Percentiles rank a stretch among this genome's conserved stretches.
Evolutionary conservation across 2,888 invertebrate species (phyloP).

Genomic region (Prenolepis imparis): DNA sequence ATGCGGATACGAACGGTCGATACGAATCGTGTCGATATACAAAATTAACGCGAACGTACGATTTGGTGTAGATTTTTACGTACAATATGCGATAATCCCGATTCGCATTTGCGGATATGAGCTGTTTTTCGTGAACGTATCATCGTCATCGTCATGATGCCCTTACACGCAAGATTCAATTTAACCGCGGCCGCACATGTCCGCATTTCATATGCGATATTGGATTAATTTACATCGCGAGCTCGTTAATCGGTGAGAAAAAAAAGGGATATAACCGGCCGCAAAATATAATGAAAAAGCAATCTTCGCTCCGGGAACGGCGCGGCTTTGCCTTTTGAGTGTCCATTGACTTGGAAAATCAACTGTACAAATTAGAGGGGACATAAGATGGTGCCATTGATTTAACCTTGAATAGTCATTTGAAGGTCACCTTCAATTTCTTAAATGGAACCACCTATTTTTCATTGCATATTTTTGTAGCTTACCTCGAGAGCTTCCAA

Average conservation of each 20-base stretch:
- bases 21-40: constrained; percentile 5
- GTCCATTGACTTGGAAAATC: constrained; percentile 77
- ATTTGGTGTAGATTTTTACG: constrained; percentile 31
- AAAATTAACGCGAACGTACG: constrained; percentile 30
- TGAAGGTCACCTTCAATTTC: no score
- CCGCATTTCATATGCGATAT: constrained; percentile 69
- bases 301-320: constrained; percentile 65
- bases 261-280: constrained; percentile 49
- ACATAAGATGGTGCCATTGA: no score
- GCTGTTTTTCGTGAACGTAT: constrained; percentile 43
- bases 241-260: constrained; percentile 67
- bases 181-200: constrained; percentile 38
- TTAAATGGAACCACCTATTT: no score
- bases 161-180: constrained; percentile 66
- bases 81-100: background rate
- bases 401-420: no score
- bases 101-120: constrained; percentile 16
- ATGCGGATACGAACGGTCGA: constrained; percentile 17
- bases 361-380: constrained; percentile 68
- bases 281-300: constrained; percentile 65
- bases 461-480: no score
- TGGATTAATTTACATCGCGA: constrained; percentile 72
- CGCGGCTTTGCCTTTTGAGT: constrained; percentile 67
- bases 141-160: constrained; percentile 56
- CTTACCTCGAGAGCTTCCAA: no score